Evolutionary conservation across 2,888 invertebrate genomes (phyloP).

Genomic region (Sepiola atlantica): DNA sequence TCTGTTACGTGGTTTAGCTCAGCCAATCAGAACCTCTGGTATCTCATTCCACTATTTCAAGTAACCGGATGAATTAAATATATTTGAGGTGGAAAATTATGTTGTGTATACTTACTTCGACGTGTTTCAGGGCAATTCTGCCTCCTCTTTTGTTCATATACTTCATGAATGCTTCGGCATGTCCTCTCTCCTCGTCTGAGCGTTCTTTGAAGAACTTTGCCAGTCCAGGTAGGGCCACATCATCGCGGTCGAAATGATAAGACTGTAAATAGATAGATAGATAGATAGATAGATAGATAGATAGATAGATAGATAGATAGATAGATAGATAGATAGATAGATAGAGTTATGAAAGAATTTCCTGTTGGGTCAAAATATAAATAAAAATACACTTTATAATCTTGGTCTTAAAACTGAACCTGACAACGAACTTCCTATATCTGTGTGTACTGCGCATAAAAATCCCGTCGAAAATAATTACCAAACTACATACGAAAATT

Average conservation of each 20-base stretch:
- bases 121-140: constrained; percentile 80
- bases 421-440: too few species aligned
- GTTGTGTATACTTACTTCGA: constrained; percentile 75
- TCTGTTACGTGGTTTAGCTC: too few species aligned
- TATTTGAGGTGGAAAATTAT: not conserved
- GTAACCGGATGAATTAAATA: too few species aligned
- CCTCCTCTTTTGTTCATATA: constrained; percentile 85
- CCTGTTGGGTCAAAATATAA: not conserved
- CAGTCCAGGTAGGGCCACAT: constrained; percentile 81
- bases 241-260: constrained; percentile 84
- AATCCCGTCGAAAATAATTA: too few species aligned
- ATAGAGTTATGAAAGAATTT: not conserved
- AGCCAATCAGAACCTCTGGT: too few species aligned
- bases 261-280: constrained; percentile 3
- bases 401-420: not conserved
- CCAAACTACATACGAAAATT: too few species aligned
- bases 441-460: too few species aligned
- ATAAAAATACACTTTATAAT: not conserved
- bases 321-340: constrained; percentile 19
- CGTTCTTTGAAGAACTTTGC: constrained; percentile 83
- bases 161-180: constrained; percentile 81
- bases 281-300: constrained; percentile 32
- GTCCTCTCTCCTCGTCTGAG: constrained; percentile 86
- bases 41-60: too few species aligned
- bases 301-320: not conserved